Conservation (phyloP, 64 coral and sea anemone genomes). For the Montipora foliosa region DNA sequence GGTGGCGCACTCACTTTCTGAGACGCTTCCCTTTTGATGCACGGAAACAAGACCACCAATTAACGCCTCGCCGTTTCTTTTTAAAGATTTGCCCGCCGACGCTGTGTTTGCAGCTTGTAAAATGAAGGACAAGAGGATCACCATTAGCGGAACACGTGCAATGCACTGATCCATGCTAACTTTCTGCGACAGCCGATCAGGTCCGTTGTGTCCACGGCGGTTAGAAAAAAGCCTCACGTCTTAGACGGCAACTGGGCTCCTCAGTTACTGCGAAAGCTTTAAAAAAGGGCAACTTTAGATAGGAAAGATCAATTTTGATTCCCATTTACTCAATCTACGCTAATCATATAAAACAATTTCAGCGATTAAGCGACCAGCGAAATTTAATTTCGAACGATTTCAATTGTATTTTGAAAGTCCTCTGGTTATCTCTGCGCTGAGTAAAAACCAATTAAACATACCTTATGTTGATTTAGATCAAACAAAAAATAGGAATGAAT, state of each 20-base stretch:
- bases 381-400: not conserved
- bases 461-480: not conserved
- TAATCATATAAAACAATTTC: slow-evolving; percentile 11
- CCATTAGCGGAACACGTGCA: not conserved
- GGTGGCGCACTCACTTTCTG: not conserved
- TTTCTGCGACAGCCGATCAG: not conserved
- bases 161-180: not conserved
- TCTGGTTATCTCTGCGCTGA: slow-evolving; percentile 2
- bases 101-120: not conserved
- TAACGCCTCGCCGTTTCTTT: slow-evolving; percentile 27
- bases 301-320: not conserved
- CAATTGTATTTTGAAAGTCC: not conserved
- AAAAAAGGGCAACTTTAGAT: not conserved
- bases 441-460: not conserved
- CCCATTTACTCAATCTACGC: not conserved
- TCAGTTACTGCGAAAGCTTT: not conserved
- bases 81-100: not conserved
- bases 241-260: not conserved
- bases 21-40: not conserved
- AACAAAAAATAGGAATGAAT: not conserved
- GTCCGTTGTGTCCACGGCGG: too few relatives aligned
- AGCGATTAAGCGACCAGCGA: slow-evolving; percentile 1
- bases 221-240: not conserved
- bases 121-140: not conserved
- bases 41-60: slow-evolving; percentile 59